Evolutionary conservation across 2,113 vertebrate genomes (phyloP).

Genomic region (Pseudopipra pipra): DNA sequence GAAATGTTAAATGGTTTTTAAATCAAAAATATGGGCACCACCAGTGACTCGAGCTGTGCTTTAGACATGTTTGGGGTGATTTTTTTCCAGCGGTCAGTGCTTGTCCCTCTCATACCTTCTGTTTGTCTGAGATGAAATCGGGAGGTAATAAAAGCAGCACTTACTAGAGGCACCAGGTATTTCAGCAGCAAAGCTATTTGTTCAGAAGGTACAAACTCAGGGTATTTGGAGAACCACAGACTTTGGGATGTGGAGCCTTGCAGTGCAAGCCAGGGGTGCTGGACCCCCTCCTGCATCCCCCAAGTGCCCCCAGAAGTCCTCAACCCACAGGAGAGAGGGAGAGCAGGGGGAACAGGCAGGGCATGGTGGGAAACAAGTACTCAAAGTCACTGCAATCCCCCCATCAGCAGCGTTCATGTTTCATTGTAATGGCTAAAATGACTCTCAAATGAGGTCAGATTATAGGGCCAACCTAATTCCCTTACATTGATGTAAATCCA

Average conservation of each 20-base stretch:
- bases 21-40: conserved; percentile 24
- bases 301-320: neutral
- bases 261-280: neutral
- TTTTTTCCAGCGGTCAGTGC: neutral
- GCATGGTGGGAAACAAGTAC: neutral
- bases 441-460: conserved; percentile 37
- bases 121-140: neutral
- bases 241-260: neutral
- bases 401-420: neutral
- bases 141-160: neutral
- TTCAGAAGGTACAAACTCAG: neutral
- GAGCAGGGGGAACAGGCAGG: neutral
- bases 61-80: neutral
- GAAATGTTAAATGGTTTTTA: conserved; percentile 49
- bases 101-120: neutral
- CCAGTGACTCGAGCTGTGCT: neutral
- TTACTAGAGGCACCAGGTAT: neutral
- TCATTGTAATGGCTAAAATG: conserved; percentile 30
- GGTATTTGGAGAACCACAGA: neutral
- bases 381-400: neutral
- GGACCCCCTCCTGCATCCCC: neutral
- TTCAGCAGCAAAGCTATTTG: neutral
- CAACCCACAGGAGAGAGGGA: neutral
- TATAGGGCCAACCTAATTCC: conserved; percentile 45
- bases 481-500: conserved; percentile 51